Evolutionary conservation across 2,888 invertebrate genomes (phyloP), one percentile per base, ranked within the genome.

Genomic region (Timema podura): DNA sequence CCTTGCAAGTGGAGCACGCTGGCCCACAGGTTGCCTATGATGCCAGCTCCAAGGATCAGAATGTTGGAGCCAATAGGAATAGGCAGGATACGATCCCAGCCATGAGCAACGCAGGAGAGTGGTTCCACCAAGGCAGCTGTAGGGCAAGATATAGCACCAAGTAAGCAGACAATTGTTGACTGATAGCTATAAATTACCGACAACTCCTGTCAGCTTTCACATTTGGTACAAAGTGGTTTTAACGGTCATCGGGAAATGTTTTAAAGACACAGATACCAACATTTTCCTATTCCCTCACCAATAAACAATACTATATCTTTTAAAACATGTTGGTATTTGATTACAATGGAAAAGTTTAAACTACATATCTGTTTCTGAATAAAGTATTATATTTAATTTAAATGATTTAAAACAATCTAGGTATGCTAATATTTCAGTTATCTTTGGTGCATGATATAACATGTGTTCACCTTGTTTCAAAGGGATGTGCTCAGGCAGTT

Each of bases 1-100:
- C 91, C 91, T 61, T 88, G 88, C 7, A 88, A 83, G 77, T 91
- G 90, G 0, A 91, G 82, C 0, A 85, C 79, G 0, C 85, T 85
- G 0, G 87, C 80, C 90, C 90, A 91, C 0, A 91, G 80, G 76
- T 87, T 87, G 77, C 91, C 91, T 74, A 91, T 90, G 65, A 91
- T 90, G 0, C 91, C 91, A 68, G 90, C 89, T 0, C 91, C 91
- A 0, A 86, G 83, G 0, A 91, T 80, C 0, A 91, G 82, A 16
- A 90, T 86, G 73, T 85, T 86, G 51, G 84, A 78, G 0, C 90
- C 89, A 0, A 91, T 83, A 0, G 83, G 77, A 6, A 91, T 79
- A 0, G 89, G 88, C 13, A 84, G 82, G 2, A 89, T 85, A 67
- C 84, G 83, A 75, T 90, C 87, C 83, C 86, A 88, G 0, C 89